A percentile compares a stretch with the other conserved stretches of the same genome.
Evolutionary conservation across 2,797 vertebrate genomes (phyloP).

Genomic region (Xerus rutilus): DNA sequence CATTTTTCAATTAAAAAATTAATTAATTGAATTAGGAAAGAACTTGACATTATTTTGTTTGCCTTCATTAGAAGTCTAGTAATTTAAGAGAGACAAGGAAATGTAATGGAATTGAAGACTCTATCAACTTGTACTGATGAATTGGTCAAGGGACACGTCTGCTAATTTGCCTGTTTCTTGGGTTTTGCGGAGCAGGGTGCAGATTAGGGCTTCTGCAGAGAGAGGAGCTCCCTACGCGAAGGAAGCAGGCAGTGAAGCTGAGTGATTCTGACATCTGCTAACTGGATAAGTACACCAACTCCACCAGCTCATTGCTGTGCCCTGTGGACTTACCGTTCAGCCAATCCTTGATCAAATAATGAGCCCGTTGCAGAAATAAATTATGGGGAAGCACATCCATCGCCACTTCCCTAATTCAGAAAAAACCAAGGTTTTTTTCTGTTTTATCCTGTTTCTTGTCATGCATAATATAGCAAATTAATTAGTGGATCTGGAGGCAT

Average conservation of each 20-base stretch:
- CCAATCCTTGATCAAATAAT: slow-evolving; percentile 53
- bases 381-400: slow-evolving; percentile 35
- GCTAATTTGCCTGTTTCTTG: slow-evolving; percentile 24
- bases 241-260: not conserved
- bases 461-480: slow-evolving; percentile 86
- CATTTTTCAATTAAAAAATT: not conserved
- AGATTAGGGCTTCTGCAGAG: not conserved
- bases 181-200: not conserved
- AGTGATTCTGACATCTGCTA: slow-evolving; percentile 62
- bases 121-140: not conserved
- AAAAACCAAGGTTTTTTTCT: slow-evolving; percentile 71
- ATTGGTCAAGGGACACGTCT: not conserved
- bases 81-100: slow-evolving; percentile 4
- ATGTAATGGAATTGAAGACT: not conserved
- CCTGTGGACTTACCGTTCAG: slow-evolving; percentile 49
- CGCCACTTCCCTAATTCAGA: slow-evolving; percentile 76
- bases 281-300: not conserved
- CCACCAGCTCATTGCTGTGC: not conserved
- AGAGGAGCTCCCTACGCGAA: slow-evolving; percentile 22
- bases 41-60: not conserved
- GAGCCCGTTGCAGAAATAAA: slow-evolving; percentile 57
- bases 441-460: slow-evolving; percentile 81
- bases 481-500: slow-evolving; percentile 85
- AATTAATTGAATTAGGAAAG: not conserved
- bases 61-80: not conserved